Evolutionary conservation across 1,140 invertebrate genomes (phyloP).

Genomic region (Drosophila albomicans): DNA sequence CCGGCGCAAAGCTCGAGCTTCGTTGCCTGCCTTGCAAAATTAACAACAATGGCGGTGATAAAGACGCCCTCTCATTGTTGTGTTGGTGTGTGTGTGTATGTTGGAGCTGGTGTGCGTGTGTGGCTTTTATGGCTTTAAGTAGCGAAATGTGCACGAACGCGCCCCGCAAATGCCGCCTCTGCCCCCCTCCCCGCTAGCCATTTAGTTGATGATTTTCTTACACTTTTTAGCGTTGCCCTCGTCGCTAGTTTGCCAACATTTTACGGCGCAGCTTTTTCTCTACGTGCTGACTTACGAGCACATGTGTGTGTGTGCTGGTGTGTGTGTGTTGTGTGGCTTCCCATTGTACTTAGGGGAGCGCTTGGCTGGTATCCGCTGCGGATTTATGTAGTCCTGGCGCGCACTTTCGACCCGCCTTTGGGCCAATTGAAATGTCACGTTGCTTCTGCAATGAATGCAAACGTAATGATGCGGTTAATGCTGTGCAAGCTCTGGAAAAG

Average conservation of each 20-base stretch:
- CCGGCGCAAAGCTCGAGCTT: constrained; percentile 65
- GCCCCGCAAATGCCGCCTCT: no score
- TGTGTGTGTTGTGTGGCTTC: constrained; percentile 26
- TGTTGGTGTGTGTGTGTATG: constrained; percentile 10
- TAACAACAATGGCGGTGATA: constrained; percentile 82
- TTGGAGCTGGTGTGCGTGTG: constrained; percentile 39
- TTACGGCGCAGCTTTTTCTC: constrained; percentile 54
- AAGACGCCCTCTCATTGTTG: constrained; percentile 65
- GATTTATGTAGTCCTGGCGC: constrained; percentile 70
- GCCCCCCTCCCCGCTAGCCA: constrained; percentile 21
- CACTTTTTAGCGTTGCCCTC: constrained; percentile 65
- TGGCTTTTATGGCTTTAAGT: constrained; percentile 82
- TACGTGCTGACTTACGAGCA: constrained; percentile 59
- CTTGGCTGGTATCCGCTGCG: constrained; percentile 48
- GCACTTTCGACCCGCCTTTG: constrained; percentile 57
- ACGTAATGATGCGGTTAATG: constrained; percentile 76
- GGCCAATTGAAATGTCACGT: constrained; percentile 81
- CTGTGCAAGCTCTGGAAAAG: constrained; percentile 34
- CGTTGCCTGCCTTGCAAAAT: constrained; percentile 71
- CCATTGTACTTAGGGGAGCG: constrained; percentile 44
- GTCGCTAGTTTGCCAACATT: constrained; percentile 64
- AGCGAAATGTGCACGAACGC: constrained; percentile 65
- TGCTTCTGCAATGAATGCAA: constrained; percentile 67
- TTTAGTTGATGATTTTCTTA: constrained; percentile 78
- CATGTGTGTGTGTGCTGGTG: constrained; percentile 30